These are phyloP conservation scores for Thera britannica DNA, from an alignment of 2,888 invertebrate genomes.

Conservation along the genomic window DNA sequence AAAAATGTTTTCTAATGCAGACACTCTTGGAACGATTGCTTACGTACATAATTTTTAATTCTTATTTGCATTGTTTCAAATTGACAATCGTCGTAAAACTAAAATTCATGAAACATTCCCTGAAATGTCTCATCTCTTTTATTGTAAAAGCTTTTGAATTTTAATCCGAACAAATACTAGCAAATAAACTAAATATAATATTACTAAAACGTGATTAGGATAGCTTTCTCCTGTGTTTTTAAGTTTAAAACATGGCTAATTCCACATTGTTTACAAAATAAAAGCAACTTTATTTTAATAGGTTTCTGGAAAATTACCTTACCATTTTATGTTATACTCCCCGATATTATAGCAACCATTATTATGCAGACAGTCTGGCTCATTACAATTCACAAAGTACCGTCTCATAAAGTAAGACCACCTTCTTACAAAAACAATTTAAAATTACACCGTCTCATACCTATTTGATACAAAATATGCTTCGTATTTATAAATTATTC, in stretches of 20 bases:
- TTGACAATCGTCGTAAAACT: no score
- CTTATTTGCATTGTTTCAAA: no score
- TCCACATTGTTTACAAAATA: neutral
- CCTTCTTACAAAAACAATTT: slow-evolving; percentile 53
- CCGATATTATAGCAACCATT: slow-evolving; percentile 14
- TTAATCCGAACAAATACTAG: neutral
- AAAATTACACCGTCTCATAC: slow-evolving; percentile 55
- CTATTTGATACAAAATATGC: slow-evolving; percentile 59
- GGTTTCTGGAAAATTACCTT: slow-evolving; percentile 4
- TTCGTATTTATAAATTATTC: slow-evolving; percentile 58
- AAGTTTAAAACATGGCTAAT: no score
- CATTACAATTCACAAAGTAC: slow-evolving; percentile 39
- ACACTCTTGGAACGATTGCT: no score
- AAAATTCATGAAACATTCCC: no score
- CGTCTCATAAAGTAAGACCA: slow-evolving; percentile 48
- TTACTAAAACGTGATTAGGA: neutral
- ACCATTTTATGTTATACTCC: slow-evolving; percentile 12
- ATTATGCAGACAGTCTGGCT: slow-evolving; percentile 37
- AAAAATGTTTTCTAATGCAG: no score
- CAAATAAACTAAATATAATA: neutral
- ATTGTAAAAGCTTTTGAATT: neutral
- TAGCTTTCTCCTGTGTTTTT: neutral
- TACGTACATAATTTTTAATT: no score
- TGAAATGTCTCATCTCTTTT: neutral
- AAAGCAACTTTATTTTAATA: slow-evolving; percentile 14